These are phyloP conservation scores for Cyphomyrus discorhynchus DNA, from an alignment of 2,113 vertebrate species.

Conservation along the genomic window DNA sequence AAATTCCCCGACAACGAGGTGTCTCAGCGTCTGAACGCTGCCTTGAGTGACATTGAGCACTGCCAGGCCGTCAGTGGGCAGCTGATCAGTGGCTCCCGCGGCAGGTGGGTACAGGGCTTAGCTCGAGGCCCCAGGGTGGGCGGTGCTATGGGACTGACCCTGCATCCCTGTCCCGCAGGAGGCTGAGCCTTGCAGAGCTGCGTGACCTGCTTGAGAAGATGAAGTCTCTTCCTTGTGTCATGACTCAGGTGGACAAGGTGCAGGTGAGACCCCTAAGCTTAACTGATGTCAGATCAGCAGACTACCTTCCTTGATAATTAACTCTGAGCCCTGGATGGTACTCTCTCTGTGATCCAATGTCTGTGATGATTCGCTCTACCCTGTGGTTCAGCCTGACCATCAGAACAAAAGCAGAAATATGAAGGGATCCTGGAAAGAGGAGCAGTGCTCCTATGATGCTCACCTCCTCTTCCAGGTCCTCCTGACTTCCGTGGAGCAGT, in stretches of 20 bases:
- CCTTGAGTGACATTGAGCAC: constrained; percentile 64
- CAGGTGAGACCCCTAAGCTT: constrained; percentile 58
- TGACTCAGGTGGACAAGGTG: constrained; percentile 69
- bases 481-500: constrained; percentile 65
- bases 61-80: constrained; percentile 68
- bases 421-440: background rate
- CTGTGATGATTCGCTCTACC: background rate
- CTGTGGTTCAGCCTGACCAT: background rate
- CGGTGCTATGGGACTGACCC: background rate
- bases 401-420: background rate
- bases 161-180: constrained; percentile 26
- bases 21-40: constrained; percentile 70
- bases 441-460: background rate
- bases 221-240: constrained; percentile 76
- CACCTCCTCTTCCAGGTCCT: constrained; percentile 43
- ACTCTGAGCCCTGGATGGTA: background rate
- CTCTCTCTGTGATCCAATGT: background rate
- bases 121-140: background rate
- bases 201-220: constrained; percentile 73
- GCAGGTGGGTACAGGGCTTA: constrained; percentile 33
- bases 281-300: background rate
- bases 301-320: background rate
- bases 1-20: constrained; percentile 87
- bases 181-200: constrained; percentile 71
- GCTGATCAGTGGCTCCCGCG: constrained; percentile 51